Conservation (phyloP, 2,113 vertebrate genomes). For the Trogon surrucura region DNA sequence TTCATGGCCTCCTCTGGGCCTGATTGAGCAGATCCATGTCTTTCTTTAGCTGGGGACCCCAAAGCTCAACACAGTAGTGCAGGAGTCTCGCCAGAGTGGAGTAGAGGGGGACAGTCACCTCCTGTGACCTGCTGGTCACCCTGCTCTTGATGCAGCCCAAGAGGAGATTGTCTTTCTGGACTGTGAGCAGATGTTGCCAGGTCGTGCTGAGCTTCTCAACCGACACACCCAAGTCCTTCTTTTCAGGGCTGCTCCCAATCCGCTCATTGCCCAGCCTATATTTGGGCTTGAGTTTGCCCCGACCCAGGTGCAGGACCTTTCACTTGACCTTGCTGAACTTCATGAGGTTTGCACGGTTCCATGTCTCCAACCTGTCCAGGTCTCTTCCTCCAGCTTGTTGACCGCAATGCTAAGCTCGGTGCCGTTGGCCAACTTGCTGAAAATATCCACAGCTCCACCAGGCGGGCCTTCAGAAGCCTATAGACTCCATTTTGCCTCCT, state of each 20-base stretch:
- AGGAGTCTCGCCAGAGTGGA: background rate
- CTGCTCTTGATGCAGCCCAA: background rate
- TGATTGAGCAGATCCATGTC: background rate
- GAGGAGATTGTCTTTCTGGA: background rate
- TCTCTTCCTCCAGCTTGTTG: background rate
- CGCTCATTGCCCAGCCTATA: background rate
- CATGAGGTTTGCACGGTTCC: background rate
- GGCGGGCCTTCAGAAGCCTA: background rate
- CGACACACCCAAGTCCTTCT: background rate
- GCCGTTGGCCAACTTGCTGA: background rate
- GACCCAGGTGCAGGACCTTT: background rate
- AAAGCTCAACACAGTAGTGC: background rate
- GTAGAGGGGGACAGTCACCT: background rate
- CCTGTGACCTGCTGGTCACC: background rate
- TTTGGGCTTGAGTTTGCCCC: too few species aligned
- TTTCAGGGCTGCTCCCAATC: background rate
- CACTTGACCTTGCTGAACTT: background rate
- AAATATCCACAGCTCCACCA: background rate
- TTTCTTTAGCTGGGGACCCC: background rate
- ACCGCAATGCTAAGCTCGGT: background rate
- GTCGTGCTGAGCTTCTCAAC: background rate
- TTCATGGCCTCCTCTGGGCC: background rate
- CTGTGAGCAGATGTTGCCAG: background rate
- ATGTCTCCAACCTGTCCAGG: background rate
- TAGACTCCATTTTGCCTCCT: background rate